phyloP scores from a whole-genome alignment of 2,797 vertebrate genomes.

The Synanceia verrucosa region DNA sequence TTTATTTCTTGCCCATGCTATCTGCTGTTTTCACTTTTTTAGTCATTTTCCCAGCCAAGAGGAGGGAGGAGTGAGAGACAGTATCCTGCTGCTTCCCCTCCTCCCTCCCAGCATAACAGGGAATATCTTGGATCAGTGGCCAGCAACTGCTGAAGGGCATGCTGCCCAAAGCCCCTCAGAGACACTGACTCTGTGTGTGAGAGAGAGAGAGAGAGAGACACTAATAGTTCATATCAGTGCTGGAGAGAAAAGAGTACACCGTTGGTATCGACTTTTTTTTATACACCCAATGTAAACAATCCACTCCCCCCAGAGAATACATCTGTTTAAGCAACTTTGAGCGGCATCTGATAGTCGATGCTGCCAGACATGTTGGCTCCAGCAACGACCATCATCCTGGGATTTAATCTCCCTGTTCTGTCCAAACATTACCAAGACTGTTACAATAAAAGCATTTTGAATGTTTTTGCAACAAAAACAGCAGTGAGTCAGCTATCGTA shows the following conservation, averaged over 20 bases:
- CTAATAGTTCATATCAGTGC: slow-evolving; percentile 24
- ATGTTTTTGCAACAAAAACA: background rate
- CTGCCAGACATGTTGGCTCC: slow-evolving; percentile 28
- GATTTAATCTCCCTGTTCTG: background rate
- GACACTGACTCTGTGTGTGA: slow-evolving; percentile 19
- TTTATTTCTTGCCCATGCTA: no score
- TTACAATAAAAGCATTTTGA: background rate
- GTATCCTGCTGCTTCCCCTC: slow-evolving; percentile 22
- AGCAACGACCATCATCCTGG: background rate
- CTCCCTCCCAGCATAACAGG: slow-evolving; percentile 28
- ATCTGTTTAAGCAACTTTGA: slow-evolving; percentile 38
- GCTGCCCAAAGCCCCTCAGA: slow-evolving; percentile 46
- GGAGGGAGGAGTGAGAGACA: slow-evolving; percentile 15
- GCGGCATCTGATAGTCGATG: slow-evolving; percentile 11
- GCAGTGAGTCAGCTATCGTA: background rate
- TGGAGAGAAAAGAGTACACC: slow-evolving; percentile 7
- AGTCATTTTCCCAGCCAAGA: background rate
- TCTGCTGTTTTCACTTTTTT: background rate
- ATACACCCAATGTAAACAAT: slow-evolving; percentile 42
- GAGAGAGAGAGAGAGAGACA: slow-evolving; percentile 10
- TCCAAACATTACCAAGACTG: slow-evolving; percentile 19
- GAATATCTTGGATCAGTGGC: slow-evolving; percentile 59
- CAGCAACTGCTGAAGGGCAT: slow-evolving; percentile 61
- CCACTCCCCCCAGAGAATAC: slow-evolving; percentile 26
- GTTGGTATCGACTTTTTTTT: slow-evolving; percentile 26